Conservation (phyloP, 1,140 invertebrate species). For the Leptestheria dahalacensis region DNA sequence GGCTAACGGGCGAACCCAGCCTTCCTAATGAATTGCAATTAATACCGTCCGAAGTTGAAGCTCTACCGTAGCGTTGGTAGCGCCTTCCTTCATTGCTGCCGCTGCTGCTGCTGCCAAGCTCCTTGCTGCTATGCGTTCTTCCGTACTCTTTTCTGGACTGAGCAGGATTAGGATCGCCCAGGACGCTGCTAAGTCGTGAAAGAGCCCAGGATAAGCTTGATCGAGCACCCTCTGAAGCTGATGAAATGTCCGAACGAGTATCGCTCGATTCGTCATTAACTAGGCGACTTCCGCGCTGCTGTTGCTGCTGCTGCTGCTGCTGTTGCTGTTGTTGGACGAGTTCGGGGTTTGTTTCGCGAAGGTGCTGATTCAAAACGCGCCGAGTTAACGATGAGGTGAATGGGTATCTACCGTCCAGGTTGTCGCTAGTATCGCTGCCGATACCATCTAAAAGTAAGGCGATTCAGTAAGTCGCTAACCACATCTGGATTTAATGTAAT, state of each 20-base stretch:
- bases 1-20: constrained; percentile 2
- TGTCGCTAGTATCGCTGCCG: background rate
- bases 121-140: constrained; percentile 9
- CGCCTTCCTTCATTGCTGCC: background rate
- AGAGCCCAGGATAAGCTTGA: constrained; percentile 10
- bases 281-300: background rate
- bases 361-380: constrained; percentile 6
- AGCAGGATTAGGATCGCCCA: background rate
- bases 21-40: background rate
- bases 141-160: constrained; percentile 6
- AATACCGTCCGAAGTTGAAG: constrained; percentile 13
- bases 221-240: background rate
- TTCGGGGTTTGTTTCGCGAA: constrained; percentile 9
- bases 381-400: constrained; percentile 11
- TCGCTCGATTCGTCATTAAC: constrained; percentile 1
- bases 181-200: constrained; percentile 4
- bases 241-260: constrained; percentile 5
- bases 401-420: constrained; percentile 3
- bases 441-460: constrained; percentile 1
- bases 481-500: background rate
- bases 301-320: background rate
- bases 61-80: constrained; percentile 15
- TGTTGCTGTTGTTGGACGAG: background rate
- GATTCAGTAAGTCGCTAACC: background rate
- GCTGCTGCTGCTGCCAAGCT: constrained; percentile 8